Evolutionary conservation across 2,888 invertebrate genomes (phyloP).

Genomic region (Crossocerus cetratus): DNA sequence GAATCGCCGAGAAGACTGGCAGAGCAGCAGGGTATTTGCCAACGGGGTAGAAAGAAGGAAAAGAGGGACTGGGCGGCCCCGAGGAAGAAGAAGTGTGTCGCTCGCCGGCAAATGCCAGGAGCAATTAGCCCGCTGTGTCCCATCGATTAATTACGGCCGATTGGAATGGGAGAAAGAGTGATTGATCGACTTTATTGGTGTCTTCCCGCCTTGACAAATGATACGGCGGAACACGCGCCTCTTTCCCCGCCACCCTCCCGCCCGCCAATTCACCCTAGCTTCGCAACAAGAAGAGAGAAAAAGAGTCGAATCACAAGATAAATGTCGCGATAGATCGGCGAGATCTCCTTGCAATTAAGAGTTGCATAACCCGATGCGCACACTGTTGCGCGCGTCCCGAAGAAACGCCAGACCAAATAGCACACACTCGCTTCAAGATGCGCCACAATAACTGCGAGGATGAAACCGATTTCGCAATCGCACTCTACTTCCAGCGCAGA

Average conservation of each 20-base stretch:
- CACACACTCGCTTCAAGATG: too few relatives aligned
- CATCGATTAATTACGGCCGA: constrained; percentile 57
- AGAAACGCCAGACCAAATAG: too few relatives aligned
- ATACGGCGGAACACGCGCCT: constrained; percentile 27
- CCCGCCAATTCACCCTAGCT: background rate
- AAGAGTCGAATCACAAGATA: too few relatives aligned
- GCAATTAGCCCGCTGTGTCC: constrained; percentile 51
- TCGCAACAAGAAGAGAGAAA: background rate
- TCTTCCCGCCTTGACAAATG: constrained; percentile 22
- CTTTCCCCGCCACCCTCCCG: background rate
- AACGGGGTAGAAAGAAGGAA: constrained; percentile 6
- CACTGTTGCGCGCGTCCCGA: too few relatives aligned
- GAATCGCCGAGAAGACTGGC: too few relatives aligned
- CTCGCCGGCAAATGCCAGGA: constrained; percentile 54
- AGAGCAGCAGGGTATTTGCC: background rate
- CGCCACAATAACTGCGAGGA: too few relatives aligned
- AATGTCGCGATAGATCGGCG: too few relatives aligned
- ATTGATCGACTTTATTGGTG: constrained; percentile 59
- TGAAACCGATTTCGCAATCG: too few relatives aligned
- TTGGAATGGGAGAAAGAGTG: constrained; percentile 53
- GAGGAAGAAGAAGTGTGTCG: constrained; percentile 18
- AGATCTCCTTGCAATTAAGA: too few relatives aligned
- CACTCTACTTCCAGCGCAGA: too few relatives aligned
- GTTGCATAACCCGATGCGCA: too few relatives aligned
- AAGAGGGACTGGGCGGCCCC: constrained; percentile 17